Evolutionary conservation across 1,140 invertebrate genomes (phyloP).

Genomic region (Tetramorium alpestre): DNA sequence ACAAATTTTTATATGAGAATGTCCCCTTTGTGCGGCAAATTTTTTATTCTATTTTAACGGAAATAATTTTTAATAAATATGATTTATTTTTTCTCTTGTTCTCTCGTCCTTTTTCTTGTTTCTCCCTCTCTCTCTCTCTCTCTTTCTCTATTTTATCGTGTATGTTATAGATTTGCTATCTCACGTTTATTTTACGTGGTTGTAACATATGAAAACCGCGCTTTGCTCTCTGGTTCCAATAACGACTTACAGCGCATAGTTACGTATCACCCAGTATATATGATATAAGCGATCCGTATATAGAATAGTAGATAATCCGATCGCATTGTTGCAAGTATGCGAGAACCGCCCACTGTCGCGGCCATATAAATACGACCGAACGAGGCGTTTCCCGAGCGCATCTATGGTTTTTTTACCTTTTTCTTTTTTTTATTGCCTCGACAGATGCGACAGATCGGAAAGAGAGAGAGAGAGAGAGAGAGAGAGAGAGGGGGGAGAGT

Average conservation of each 20-base stretch:
- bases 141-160: not conserved
- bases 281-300: conserved; percentile 46
- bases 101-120: not conserved
- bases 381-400: conserved; percentile 43
- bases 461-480: not conserved
- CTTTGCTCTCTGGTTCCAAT: not conserved
- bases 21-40: too few relatives aligned
- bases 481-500: not conserved
- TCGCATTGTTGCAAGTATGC: conserved; percentile 52
- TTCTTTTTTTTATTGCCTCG: conserved; percentile 36
- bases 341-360: conserved; percentile 46
- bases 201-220: not conserved
- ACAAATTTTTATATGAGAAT: not conserved
- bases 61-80: not conserved
- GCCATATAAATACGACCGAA: conserved; percentile 45
- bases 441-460: conserved; percentile 46
- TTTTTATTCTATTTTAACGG: not conserved
- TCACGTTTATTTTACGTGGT: not conserved
- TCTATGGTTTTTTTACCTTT: conserved; percentile 14
- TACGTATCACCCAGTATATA: conserved; percentile 42
- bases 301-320: conserved; percentile 53
- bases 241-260: conserved; percentile 13
- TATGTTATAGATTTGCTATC: not conserved
- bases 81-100: not conserved
- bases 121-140: not conserved